A percentile compares a stretch with the other conserved stretches of the same genome.
phyloP scores from a whole-genome alignment of 2,888 invertebrate species.

The Altica lythri region DNA sequence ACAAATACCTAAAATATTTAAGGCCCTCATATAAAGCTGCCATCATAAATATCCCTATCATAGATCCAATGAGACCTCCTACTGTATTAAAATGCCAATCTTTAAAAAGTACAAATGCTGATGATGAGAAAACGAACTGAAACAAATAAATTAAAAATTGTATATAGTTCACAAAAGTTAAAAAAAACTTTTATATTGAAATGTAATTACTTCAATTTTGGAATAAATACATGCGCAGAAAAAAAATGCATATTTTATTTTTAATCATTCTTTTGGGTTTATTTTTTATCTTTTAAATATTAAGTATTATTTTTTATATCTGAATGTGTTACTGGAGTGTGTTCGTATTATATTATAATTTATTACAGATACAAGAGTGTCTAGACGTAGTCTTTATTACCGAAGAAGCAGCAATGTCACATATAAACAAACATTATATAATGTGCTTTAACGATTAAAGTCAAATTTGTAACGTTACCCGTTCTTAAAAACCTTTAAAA shows the following conservation, averaged over 20 bases:
- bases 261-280: too few species aligned
- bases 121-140: slow-evolving; percentile 80
- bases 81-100: slow-evolving; percentile 78
- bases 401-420: too few species aligned
- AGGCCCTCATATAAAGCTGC: slow-evolving; percentile 94
- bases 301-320: neutral
- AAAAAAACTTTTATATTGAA: too few species aligned
- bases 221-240: neutral
- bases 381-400: too few species aligned
- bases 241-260: too few species aligned
- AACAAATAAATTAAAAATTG: slow-evolving; percentile 53
- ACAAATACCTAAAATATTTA: slow-evolving; percentile 77
- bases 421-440: too few species aligned
- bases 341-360: too few species aligned
- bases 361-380: too few species aligned
- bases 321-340: neutral
- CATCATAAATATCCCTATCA: slow-evolving; percentile 89
- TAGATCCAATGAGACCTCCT: slow-evolving; percentile 84
- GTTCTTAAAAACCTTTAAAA: too few species aligned
- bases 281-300: too few species aligned
- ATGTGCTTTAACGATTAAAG: too few species aligned
- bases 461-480: too few species aligned
- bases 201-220: neutral
- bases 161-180: neutral
- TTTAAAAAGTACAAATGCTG: slow-evolving; percentile 79